Evolutionary conservation across 2,113 vertebrate genomes (phyloP).

Genomic region (Misgurnus mizolepis): DNA sequence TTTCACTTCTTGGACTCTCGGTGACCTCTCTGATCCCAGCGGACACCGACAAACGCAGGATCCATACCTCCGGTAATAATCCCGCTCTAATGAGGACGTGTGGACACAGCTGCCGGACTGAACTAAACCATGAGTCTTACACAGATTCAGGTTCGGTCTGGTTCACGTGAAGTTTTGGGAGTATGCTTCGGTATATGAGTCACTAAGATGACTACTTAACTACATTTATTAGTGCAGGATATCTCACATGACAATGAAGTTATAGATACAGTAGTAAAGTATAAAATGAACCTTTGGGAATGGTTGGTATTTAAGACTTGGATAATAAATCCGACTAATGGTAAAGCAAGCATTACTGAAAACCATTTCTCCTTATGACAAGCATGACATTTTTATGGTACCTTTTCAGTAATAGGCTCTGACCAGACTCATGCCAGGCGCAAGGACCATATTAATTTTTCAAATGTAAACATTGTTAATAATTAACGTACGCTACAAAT

Average conservation of each 20-base stretch:
- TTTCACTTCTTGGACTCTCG: slow-evolving; percentile 40
- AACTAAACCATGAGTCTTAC: background rate
- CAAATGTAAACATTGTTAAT: no score
- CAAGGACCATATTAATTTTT: no score
- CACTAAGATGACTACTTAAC: background rate
- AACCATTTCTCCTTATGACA: no score
- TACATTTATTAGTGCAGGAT: background rate
- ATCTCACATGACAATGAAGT: background rate
- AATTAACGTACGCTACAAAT: no score
- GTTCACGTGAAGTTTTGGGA: background rate
- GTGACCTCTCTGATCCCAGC: slow-evolving; percentile 36
- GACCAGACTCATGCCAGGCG: no score
- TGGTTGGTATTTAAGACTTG: background rate
- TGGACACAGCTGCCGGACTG: slow-evolving; percentile 48
- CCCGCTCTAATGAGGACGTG: slow-evolving; percentile 54
- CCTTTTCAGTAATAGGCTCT: no score
- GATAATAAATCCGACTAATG: background rate
- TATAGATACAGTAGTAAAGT: background rate
- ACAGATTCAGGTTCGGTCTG: background rate
- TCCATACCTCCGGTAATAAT: slow-evolving; percentile 52
- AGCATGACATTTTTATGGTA: no score
- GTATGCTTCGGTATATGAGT: background rate
- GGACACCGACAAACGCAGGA: slow-evolving; percentile 32
- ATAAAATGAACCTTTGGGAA: background rate
- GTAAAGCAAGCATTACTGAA: background rate